Evolutionary conservation across 2,888 invertebrate genomes (phyloP), one percentile per base, ranked within the genome.

Genomic region (Ceriagrion tenellum): DNA sequence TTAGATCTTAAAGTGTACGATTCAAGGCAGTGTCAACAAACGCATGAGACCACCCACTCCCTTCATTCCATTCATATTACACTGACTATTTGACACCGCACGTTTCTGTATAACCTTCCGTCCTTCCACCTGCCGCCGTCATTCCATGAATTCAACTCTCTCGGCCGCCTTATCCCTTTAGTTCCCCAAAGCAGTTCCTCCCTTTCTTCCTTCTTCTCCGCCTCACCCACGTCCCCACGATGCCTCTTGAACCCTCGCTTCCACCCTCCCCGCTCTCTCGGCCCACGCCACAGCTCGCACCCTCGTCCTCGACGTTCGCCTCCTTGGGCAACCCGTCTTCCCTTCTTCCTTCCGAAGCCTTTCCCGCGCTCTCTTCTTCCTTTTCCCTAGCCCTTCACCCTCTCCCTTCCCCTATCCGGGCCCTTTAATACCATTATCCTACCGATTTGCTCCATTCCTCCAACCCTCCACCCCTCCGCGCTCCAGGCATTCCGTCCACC

Each of bases 361-460:
- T 59, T 59, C 81, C 13, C 13, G 3, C 81, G 18, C 35, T 26
- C 69, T 35, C 35, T 0, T 16, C 81, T 35, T 16, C 16, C 16
- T 35, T 81, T 35, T 8, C 81, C 16, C 81, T n/a, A 69, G 30
- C 81, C 30, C 35, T 35, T 81, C 81, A 81, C 35, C 81, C 26
- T 81, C 35, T 35, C 35, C 81, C 35, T 81, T 81, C 13, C n/a
- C n/a, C n/a, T 35, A 81, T 35, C 81, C 35, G 35, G 18, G 30
- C 81, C 35, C 81, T 81, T 81, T 81, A 81, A 81, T 81, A 81
- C 81, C 81, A 81, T 81, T 81, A 81, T 81, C 81, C 81, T 35
- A 81, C 47, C 81, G 81, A 81, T 81, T 81, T 35, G 16, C 81
- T 35, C 81, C 81, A 2, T 35, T 35, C 81, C 47, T 8, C 8